These are phyloP conservation scores for Tupaia tana DNA, from an alignment of 2,113 vertebrate genomes.

Conservation along the genomic window DNA sequence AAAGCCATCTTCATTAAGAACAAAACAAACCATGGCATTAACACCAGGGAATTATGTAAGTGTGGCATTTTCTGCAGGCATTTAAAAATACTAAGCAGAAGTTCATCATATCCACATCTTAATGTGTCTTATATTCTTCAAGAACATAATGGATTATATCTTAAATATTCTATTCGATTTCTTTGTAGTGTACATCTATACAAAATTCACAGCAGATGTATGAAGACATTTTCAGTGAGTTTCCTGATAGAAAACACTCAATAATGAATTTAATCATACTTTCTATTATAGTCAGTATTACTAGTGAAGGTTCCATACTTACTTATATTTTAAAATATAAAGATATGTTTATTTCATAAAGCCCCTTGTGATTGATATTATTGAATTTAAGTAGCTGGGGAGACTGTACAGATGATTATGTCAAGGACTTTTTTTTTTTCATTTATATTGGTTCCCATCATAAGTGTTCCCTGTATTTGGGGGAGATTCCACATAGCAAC, in stretches of 20 bases:
- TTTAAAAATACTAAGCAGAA: slow-evolving; percentile 59
- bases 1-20: slow-evolving; percentile 70
- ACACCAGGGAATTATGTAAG: slow-evolving; percentile 62
- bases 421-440: neutral
- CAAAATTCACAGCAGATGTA: neutral
- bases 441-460: neutral
- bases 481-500: neutral
- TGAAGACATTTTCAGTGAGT: neutral
- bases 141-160: slow-evolving; percentile 2
- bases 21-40: neutral
- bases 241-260: neutral
- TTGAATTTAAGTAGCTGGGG: neutral
- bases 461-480: neutral
- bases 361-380: neutral
- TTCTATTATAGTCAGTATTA: neutral
- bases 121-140: neutral
- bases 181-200: neutral
- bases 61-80: slow-evolving; percentile 73
- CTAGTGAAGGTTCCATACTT: neutral
- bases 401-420: neutral
- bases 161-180: neutral
- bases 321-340: neutral
- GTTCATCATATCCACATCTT: slow-evolving; percentile 73
- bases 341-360: neutral
- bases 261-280: neutral